A percentile compares a stretch with the other conserved stretches of the same genome.
These are phyloP conservation scores for Diadema setosum DNA, from an alignment of 35 echinoderm and acorn worm species.

Conservation along the genomic window DNA sequence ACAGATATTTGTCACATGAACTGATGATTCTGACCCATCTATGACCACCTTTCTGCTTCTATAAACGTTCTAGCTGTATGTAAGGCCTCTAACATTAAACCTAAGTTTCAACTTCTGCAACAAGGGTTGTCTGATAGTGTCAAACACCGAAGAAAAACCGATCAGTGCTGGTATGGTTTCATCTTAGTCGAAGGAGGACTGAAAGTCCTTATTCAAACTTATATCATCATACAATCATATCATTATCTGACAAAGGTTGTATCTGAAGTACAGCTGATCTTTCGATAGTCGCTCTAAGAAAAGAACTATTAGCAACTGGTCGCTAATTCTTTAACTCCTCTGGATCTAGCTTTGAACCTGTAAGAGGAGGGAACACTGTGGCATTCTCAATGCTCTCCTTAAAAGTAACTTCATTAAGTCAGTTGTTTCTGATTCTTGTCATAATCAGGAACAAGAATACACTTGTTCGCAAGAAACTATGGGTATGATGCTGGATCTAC, in stretches of 20 bases:
- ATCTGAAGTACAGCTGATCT: neutral
- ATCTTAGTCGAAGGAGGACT: neutral
- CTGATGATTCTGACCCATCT: neutral
- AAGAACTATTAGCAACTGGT: slow-evolving; percentile 18
- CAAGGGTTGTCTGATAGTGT: neutral
- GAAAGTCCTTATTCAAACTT: neutral
- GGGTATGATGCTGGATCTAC: too few species aligned
- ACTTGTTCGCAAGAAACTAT: too few species aligned
- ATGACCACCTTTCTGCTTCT: neutral
- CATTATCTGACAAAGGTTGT: neutral
- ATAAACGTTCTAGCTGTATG: neutral
- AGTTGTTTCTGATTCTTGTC: too few species aligned
- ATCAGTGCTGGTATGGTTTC: neutral
- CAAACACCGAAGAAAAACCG: neutral
- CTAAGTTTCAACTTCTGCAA: neutral
- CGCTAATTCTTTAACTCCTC: slow-evolving; percentile 17
- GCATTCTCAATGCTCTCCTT: neutral
- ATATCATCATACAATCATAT: neutral
- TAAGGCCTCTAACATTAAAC: neutral
- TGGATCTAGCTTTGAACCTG: neutral
- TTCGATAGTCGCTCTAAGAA: slow-evolving; percentile 5
- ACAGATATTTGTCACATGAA: neutral
- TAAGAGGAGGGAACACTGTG: neutral
- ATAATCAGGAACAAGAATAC: too few species aligned
- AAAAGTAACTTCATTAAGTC: too few species aligned